Evolutionary conservation across 2,888 invertebrate genomes (phyloP), one percentile per base, ranked within the genome.

Genomic region (Amphipoea lucens): DNA sequence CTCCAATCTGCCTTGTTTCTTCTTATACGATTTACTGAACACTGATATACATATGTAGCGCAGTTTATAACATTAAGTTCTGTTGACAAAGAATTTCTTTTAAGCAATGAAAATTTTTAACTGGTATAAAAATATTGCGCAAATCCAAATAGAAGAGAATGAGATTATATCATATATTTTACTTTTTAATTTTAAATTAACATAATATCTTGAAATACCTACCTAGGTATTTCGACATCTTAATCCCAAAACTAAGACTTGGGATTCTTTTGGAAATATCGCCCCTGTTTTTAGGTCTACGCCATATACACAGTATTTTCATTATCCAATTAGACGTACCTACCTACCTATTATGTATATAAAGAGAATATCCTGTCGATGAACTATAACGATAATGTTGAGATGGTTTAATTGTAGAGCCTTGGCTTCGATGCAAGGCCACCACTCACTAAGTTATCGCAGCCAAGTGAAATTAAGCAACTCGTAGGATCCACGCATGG

Each of bases 401-500:
- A 86, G 85, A 85, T 88, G 77, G 79, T 83, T 81, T 87, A 87
- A 92, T 91, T 91, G 86, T 85, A 90, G 79, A 89, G 90, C 95
- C 94, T 95, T 95, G 94, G 90, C 91, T 91, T 82, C 87, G 84
- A 85, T 83, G 91, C 95, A 95, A 96, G 96, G 96, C 90, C 89
- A 88, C 90, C 89, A 87, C 87, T 93, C 92, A 92, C 93, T 87
- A 82, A 83, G 86, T 92, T 92, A 93, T 91, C 92, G 91, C 90
- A 87, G 86, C 92, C 91, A 92, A 92, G 90, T 91, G 89, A 92
- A 90, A 87, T 95, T 94, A 88, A 89, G 93, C 92, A 95, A 95
- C 89, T 73, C 66, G 74, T 90, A 93, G 96, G 96, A 96, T 94
- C 90, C 92, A 95, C 94, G 96, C 94, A 91, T 94, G 92, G 91